These are phyloP conservation scores for Xenopus petersii DNA, from an alignment of 2,797 vertebrate species.

Conservation along the genomic window DNA sequence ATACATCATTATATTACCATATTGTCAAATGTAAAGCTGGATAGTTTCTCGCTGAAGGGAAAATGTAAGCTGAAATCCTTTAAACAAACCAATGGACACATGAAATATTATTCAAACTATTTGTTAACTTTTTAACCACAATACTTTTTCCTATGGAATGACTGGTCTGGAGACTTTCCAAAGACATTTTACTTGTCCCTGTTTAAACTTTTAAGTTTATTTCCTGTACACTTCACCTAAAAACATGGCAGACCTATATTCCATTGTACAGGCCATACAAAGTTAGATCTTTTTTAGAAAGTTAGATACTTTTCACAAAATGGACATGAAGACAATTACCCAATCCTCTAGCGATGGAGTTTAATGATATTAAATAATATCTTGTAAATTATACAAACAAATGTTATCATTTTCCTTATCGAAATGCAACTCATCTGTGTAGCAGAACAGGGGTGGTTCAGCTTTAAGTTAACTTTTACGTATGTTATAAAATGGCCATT, in stretches of 20 bases:
- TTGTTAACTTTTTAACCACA: conserved; percentile 1
- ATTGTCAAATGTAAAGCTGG: not conserved
- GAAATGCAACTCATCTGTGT: too few species aligned
- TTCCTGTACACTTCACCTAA: conserved; percentile 6
- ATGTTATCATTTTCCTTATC: too few species aligned
- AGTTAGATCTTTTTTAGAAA: not conserved
- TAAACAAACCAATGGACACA: not conserved
- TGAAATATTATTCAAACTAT: conserved; percentile 1
- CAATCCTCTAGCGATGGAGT: too few species aligned
- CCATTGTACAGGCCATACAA: conserved; percentile 3
- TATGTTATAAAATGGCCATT: too few species aligned
- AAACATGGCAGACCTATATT: conserved; percentile 12
- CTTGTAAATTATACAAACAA: too few species aligned
- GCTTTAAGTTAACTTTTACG: too few species aligned
- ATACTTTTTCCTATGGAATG: not conserved
- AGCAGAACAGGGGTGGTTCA: too few species aligned
- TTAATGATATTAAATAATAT: too few species aligned
- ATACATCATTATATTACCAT: too few species aligned
- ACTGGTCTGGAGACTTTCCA: conserved; percentile 3
- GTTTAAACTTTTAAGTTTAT: conserved; percentile 11
- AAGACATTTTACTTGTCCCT: conserved; percentile 20
- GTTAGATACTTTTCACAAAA: not conserved
- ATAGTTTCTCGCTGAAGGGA: not conserved
- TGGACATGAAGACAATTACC: not conserved
- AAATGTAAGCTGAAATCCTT: conserved; percentile 4